Percentiles rank a stretch among this genome's conserved stretches.
phyloP scores from a whole-genome alignment of 2,888 invertebrate genomes.

The Eulithis prunata region DNA sequence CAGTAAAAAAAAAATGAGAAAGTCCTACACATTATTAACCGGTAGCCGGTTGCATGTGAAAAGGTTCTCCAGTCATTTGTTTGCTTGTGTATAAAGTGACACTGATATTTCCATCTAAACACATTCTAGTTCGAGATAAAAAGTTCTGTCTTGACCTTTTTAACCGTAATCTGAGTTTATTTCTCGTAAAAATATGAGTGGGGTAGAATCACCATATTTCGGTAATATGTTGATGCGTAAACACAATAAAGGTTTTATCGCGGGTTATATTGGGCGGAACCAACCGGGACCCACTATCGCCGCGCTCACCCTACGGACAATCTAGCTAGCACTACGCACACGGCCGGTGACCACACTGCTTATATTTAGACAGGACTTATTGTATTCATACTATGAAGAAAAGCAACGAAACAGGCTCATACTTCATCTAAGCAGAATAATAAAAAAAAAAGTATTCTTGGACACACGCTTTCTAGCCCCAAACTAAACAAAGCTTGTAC shows the following conservation, averaged over 20 bases:
- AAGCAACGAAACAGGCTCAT: no score
- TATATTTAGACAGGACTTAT: not conserved
- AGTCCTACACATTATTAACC: no score
- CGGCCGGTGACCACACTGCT: not conserved
- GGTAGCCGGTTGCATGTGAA: no score
- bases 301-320: slow-evolving; percentile 17
- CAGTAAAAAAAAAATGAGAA: no score
- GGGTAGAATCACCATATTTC: slow-evolving; percentile 30
- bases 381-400: no score
- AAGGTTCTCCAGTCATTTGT: not conserved
- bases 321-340: slow-evolving; percentile 11
- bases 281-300: slow-evolving; percentile 20
- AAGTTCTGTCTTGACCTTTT: slow-evolving; percentile 31
- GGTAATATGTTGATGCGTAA: slow-evolving; percentile 36
- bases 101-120: slow-evolving; percentile 11
- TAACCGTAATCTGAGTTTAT: slow-evolving; percentile 38
- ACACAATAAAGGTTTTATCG: slow-evolving; percentile 39
- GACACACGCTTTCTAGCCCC: no score
- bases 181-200: slow-evolving; percentile 40
- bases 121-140: slow-evolving; percentile 3
- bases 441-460: no score
- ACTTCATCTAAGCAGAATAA: no score
- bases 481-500: no score
- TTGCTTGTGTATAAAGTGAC: slow-evolving; percentile 7
- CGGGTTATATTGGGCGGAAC: slow-evolving; percentile 17